Evolutionary conservation across 2,888 invertebrate genomes (phyloP), one percentile per base, ranked within the genome.

Genomic region (Dioctria rufipes): DNA sequence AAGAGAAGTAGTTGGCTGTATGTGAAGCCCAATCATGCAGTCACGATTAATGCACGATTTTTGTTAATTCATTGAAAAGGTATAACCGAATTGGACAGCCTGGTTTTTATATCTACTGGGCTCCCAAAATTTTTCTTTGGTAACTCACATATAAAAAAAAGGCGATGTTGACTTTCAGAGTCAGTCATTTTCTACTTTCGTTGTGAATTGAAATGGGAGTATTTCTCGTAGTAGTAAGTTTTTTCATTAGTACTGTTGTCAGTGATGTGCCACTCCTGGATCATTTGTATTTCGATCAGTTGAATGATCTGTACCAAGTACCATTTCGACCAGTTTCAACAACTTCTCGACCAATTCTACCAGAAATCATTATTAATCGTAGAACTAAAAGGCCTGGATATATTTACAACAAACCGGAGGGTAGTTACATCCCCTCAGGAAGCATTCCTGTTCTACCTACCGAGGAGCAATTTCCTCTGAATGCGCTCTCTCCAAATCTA

Each of bases 331-430:
- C 83, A 4, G 6, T 83, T 0, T 37, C 85, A 0, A 83, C 80
- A 25, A 81, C 86, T 5, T 85, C 86, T 11, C 43, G 11, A 9
- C 67, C 67, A 8, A 86, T 87, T 0, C 80, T 89, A 40, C 89
- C 88, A 0, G 88, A 88, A 81, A 85, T 88, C 2, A 85, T 88
- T 6, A 86, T 88, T 65, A 88, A 88, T 84, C 87, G 88, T 9
- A 85, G 84, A 71, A 82, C 82, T 4, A 84, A 84, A 49, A 83
- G 83, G 5, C 25, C 42, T 51, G 78, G 78, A 54, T 78, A 78
- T 66, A n/a, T 42, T 54, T 78, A 66, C 9, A 8, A 46, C 4
- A 78, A 42, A 0, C 71, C 89, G 0, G 84, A 83, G 3, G 85
- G 86, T 13, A 85, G 85, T 6, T 88, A 88, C 82, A 43, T 88